Evolutionary conservation across 2,888 invertebrate genomes (phyloP).

Genomic region (Cinara cedri): DNA sequence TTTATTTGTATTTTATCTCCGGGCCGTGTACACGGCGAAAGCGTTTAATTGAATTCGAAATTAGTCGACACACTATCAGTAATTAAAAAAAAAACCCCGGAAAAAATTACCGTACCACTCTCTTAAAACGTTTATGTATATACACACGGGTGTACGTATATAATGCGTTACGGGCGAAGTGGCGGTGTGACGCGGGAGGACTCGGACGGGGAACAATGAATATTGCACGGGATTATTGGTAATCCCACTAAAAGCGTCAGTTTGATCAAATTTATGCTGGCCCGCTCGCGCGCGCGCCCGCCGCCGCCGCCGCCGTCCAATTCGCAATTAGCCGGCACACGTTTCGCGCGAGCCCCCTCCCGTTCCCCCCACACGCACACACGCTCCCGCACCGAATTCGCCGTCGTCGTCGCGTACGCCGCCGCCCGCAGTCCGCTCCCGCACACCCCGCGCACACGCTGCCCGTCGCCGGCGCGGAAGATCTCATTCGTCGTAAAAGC

Average conservation of each 20-base stretch:
- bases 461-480: slow-evolving; percentile 32
- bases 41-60: slow-evolving; percentile 42
- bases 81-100: slow-evolving; percentile 16
- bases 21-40: not conserved
- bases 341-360: slow-evolving; percentile 21
- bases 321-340: slow-evolving; percentile 57
- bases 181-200: not conserved
- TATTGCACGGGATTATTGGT: slow-evolving; percentile 57
- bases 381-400: not conserved
- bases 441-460: not conserved
- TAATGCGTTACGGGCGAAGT: not conserved
- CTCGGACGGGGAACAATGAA: slow-evolving; percentile 45
- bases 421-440: not conserved
- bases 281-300: slow-evolving; percentile 46
- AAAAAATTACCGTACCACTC: not conserved
- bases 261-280: slow-evolving; percentile 57
- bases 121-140: not conserved
- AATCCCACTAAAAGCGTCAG: slow-evolving; percentile 57
- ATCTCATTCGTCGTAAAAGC: slow-evolving; percentile 57
- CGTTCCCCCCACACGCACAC: not conserved
- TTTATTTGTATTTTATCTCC: slow-evolving; percentile 16
- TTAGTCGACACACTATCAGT: slow-evolving; percentile 31
- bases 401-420: too few relatives aligned
- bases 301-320: too few relatives aligned
- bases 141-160: not conserved